Base-by-base conservation (phyloP, 1,140 invertebrate genomes). In the Polypedilum vanderplanki region DNA sequence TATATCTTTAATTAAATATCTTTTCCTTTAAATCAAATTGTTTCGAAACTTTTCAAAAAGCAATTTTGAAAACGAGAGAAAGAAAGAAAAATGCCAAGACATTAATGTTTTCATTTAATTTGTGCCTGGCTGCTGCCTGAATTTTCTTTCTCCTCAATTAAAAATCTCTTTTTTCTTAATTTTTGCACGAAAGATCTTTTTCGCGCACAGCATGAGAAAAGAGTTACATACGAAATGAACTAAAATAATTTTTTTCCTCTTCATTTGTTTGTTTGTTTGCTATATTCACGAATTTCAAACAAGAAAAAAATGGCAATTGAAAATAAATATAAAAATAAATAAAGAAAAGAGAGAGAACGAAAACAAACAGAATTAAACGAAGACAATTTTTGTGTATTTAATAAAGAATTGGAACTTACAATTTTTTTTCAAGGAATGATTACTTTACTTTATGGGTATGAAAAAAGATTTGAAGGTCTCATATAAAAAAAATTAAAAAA, bases 1-100 rank as follows among this genome's bases (percentile, higher is more conserved):
- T 57, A 70, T 70, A 70, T 70, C 65, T 70, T 70, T 70, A 70
- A 70, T 70, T 70, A 70, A 70, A 70, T 70, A 70, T 70, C 65
- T 70, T 70, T 70, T 20, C 18, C 8, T 70, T 70, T 70, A 20
- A 70, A 70, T 70, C 65, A 70, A 70, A 70, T 22, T 70, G 46
- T 57, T 12, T 57, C n/a, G 65, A 4, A 70, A 67, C 15, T 70
- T 17, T 20, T 9, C 17, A 70, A 18, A 57, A 12, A 46, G 41
- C 41, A 46, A 1, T 46, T 57, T 46, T 12, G 8, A 46, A 46
- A 46, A 5, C 24, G 24, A 33, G 24, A 46, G 15, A 9, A 57
- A 15, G 15, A 12, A 1, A n/a, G 12, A 57, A 57, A 57, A 57
- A 57, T 57, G 46, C 46, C n/a, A 57, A 70, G 65, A 70, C 65